phyloP scores from a whole-genome alignment of 2,888 invertebrate species.

The Strigamia crassipes region DNA sequence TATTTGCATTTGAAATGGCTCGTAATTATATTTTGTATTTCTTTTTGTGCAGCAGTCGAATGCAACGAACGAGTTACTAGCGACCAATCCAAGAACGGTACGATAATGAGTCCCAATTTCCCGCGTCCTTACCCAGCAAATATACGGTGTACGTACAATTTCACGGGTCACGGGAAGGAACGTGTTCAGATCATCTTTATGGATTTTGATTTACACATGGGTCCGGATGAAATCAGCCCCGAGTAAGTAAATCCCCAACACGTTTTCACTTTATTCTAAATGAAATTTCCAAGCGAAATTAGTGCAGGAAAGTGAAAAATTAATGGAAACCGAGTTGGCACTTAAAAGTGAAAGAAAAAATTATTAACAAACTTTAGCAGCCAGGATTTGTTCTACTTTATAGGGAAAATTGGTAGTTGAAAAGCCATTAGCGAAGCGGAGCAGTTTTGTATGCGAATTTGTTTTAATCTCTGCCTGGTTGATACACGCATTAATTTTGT shows the following conservation, averaged over 20 bases:
- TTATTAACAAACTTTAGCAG: too few relatives aligned
- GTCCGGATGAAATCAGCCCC: constrained; percentile 55
- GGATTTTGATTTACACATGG: constrained; percentile 78
- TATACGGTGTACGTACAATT: constrained; percentile 85
- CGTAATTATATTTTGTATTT: background rate
- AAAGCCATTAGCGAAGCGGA: background rate
- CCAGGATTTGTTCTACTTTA: background rate
- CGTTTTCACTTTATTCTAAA: background rate
- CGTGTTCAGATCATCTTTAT: constrained; percentile 82
- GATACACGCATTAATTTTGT: background rate
- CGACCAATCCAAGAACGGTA: constrained; percentile 78
- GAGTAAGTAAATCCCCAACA: constrained; percentile 50
- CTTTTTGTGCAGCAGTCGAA: constrained; percentile 48
- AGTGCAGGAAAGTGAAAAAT: background rate
- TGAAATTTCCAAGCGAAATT: too few relatives aligned
- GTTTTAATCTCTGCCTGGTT: background rate
- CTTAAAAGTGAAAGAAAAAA: too few relatives aligned
- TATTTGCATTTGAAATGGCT: background rate
- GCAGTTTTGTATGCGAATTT: background rate
- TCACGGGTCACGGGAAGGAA: constrained; percentile 83
- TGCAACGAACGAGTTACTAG: constrained; percentile 80
- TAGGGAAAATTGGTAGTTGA: background rate
- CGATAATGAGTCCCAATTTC: constrained; percentile 81
- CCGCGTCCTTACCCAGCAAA: constrained; percentile 80
- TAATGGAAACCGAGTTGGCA: too few relatives aligned